A percentile compares a stretch with the other conserved stretches of the same genome.
Evolutionary conservation across 2,797 vertebrate genomes (phyloP).

Genomic region (Periparus ater): DNA sequence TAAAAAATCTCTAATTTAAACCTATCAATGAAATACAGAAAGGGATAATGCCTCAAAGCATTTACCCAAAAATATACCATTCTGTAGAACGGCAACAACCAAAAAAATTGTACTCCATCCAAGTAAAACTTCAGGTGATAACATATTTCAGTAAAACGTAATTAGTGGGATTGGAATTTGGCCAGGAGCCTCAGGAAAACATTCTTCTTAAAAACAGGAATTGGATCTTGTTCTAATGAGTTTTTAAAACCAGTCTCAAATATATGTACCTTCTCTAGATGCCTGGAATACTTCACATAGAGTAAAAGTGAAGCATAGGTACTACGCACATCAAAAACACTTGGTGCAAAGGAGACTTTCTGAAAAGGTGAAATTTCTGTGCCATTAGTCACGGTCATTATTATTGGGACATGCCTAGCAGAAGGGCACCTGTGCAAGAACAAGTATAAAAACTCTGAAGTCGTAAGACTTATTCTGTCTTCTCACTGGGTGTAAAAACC

Average conservation of each 20-base stretch:
- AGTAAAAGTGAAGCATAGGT: neutral
- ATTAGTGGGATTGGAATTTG: neutral
- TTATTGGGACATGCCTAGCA: neutral
- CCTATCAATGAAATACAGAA: neutral
- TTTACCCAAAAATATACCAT: neutral
- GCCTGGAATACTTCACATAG: neutral
- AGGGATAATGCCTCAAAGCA: neutral
- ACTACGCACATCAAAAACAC: neutral
- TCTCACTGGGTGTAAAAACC: neutral
- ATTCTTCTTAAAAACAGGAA: conserved; percentile 17
- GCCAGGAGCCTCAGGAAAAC: conserved; percentile 1
- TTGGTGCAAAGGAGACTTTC: neutral
- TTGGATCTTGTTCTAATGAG: conserved; percentile 5
- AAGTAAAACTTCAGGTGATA: conserved; percentile 14
- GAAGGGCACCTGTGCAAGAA: neutral
- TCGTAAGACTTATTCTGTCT: neutral
- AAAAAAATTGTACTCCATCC: neutral
- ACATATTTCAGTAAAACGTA: conserved; percentile 18
- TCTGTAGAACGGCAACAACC: neutral
- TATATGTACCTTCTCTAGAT: neutral
- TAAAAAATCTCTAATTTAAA: neutral
- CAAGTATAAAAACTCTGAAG: neutral
- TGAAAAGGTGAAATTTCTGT: neutral
- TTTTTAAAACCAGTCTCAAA: neutral
- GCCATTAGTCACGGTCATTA: neutral